A percentile compares a stretch with the other conserved stretches of the same genome.
Conservation (phyloP, 2,113 vertebrate genomes). For the Muntiacus reevesi region DNA sequence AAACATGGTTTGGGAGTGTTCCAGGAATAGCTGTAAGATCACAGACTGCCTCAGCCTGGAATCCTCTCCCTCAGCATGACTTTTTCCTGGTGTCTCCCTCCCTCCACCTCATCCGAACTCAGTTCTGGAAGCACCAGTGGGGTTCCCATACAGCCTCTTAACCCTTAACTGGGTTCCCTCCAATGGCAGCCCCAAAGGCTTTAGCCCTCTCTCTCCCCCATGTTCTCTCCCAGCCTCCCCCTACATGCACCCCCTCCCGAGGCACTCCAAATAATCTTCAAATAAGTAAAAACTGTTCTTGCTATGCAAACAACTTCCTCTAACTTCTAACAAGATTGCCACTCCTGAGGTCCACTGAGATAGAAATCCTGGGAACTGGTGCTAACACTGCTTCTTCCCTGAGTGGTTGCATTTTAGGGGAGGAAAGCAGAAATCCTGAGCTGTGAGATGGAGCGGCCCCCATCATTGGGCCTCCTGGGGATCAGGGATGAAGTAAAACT, state of each 20-base stretch:
- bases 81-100: neutral
- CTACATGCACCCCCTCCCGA: neutral
- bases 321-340: neutral
- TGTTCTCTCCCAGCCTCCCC: neutral
- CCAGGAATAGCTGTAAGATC: constrained; percentile 22
- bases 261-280: neutral
- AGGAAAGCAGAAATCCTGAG: neutral
- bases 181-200: neutral
- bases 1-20: neutral
- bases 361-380: neutral
- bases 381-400: neutral
- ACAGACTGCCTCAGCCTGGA: neutral
- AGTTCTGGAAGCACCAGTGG: neutral
- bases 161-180: neutral
- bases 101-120: neutral
- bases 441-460: neutral
- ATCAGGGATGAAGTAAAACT: neutral
- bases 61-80: neutral
- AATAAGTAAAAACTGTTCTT: neutral
- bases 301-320: neutral
- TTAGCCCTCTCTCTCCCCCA: neutral
- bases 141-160: neutral
- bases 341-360: neutral
- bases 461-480: neutral
- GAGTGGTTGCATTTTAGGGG: neutral